phyloP scores from a whole-genome alignment of 23 tunicate genomes.

The Halocynthia roretzi region DNA sequence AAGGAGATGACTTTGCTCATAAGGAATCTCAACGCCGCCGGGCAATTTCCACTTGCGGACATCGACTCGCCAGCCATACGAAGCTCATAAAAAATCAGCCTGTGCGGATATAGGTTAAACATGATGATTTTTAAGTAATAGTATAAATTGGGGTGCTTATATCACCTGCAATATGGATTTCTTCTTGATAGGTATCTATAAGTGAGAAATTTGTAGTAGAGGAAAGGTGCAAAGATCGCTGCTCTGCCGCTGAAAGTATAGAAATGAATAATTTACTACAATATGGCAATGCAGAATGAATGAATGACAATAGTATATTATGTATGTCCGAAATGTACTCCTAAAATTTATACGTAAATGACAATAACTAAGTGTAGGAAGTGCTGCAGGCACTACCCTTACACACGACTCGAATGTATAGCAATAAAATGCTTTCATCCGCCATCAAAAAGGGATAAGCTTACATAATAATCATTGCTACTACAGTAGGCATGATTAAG shows the following conservation, averaged over 20 bases:
- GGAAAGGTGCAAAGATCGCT: conserved; percentile 56
- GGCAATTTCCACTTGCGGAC: conserved; percentile 44
- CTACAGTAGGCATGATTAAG: conserved; percentile 44
- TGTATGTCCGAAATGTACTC: background rate
- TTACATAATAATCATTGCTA: conserved; percentile 46
- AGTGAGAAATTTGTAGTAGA: conserved; percentile 80
- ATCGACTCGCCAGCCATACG: conserved; percentile 38
- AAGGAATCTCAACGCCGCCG: conserved; percentile 13
- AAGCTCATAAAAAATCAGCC: conserved; percentile 68
- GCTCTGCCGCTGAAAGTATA: conserved; percentile 39
- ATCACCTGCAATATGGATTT: conserved; percentile 86
- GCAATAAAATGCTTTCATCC: background rate
- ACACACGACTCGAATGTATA: no score
- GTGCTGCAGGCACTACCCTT: no score
- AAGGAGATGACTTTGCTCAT: conserved; percentile 17
- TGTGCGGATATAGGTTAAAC: background rate
- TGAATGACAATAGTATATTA: background rate
- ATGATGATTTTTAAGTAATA: background rate
- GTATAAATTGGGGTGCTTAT: background rate
- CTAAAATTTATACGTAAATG: background rate
- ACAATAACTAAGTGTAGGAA: no score
- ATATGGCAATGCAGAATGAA: background rate
- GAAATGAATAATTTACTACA: background rate
- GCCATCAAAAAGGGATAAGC: background rate
- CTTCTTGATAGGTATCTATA: conserved; percentile 69